Evolutionary conservation across 2,113 vertebrate species (phyloP).

Genomic region (Cranoglanis bouderius): DNA sequence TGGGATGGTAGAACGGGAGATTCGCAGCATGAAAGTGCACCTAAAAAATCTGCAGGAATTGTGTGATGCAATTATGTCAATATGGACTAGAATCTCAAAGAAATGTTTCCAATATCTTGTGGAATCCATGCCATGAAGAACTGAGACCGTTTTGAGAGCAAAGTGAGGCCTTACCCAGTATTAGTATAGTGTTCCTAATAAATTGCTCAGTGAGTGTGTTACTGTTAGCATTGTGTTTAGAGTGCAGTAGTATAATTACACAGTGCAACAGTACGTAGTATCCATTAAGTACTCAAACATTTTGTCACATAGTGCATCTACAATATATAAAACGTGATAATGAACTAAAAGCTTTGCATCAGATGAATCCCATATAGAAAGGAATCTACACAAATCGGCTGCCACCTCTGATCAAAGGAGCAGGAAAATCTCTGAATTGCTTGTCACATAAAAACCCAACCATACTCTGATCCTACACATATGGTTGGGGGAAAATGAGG

Average conservation of each 20-base stretch:
- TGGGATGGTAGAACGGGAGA: background rate
- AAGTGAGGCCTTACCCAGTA: background rate
- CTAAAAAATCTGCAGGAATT: background rate
- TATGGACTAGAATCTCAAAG: background rate
- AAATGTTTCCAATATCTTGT: background rate
- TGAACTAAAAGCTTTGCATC: background rate
- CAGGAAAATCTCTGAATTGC: background rate
- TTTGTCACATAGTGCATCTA: background rate
- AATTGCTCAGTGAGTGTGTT: background rate
- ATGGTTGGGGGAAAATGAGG: background rate
- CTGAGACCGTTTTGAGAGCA: background rate
- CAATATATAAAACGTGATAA: background rate
- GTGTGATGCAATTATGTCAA: background rate
- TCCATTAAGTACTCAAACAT: background rate
- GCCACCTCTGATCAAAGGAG: background rate
- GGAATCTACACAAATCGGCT: background rate
- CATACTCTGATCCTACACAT: background rate
- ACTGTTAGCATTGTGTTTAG: background rate
- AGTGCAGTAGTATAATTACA: background rate
- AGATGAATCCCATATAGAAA: background rate
- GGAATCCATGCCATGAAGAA: background rate
- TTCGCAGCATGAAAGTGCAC: background rate
- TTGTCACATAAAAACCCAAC: slow-evolving; percentile 13
- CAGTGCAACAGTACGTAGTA: background rate
- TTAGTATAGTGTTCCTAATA: background rate